Percentiles rank a stretch among this genome's conserved stretches.
Evolutionary conservation across 2,113 vertebrate species (phyloP).

Genomic region (Candoia aspera): DNA sequence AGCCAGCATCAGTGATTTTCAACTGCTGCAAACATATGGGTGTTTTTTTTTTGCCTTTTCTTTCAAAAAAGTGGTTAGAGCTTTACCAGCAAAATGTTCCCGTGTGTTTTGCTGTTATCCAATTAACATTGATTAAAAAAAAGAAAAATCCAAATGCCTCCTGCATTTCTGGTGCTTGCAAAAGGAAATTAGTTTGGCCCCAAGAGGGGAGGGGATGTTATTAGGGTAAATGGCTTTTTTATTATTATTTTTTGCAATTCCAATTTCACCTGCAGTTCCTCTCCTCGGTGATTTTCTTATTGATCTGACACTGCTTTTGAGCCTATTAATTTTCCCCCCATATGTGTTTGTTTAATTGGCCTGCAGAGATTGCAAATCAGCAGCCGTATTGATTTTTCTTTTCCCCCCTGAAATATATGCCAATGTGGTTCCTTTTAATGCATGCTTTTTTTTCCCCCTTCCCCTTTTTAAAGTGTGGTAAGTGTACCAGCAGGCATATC

Average conservation of each 20-base stretch:
- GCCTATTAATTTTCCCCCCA: not conserved
- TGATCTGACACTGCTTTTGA: not conserved
- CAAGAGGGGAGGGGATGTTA: not conserved
- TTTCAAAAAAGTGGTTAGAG: not conserved
- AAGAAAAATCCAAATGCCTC: not conserved
- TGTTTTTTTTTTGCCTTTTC: not conserved
- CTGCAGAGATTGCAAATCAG: slow-evolving; percentile 11
- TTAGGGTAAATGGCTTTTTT: not conserved
- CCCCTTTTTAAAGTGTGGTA: not conserved
- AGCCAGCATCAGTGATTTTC: not conserved
- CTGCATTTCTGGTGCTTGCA: slow-evolving; percentile 3
- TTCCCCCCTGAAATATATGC: slow-evolving; percentile 17
- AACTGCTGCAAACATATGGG: not conserved
- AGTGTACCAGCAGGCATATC: not conserved
- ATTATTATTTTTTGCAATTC: not conserved
- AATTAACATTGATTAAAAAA: slow-evolving; percentile 21
- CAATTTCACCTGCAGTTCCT: not conserved
- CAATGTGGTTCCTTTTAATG: not conserved
- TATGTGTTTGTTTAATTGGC: slow-evolving; percentile 13
- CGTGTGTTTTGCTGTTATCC: not conserved
- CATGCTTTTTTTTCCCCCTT: slow-evolving; percentile 26
- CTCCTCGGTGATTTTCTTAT: not conserved
- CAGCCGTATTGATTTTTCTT: slow-evolving; percentile 27
- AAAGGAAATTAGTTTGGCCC: not conserved
- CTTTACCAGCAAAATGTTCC: not conserved